Evolutionary conservation across 1,140 invertebrate species (phyloP).

Genomic region (Anoplophora glabripennis): DNA sequence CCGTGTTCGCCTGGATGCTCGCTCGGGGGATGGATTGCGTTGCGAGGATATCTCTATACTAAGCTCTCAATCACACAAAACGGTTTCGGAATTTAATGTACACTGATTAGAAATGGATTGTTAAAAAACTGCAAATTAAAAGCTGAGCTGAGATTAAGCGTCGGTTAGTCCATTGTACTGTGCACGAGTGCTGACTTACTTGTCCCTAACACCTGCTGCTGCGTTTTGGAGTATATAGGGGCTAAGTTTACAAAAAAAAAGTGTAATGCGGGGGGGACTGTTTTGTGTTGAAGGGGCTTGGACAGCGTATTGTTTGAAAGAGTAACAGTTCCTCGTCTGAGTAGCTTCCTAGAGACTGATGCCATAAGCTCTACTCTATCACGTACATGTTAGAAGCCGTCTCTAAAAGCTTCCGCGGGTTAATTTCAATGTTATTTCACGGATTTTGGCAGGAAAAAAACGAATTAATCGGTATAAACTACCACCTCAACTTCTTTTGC

Average conservation of each 20-base stretch:
- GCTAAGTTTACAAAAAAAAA: constrained; percentile 10
- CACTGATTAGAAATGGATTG: constrained; percentile 46
- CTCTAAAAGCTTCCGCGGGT: constrained; percentile 20
- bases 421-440: constrained; percentile 20
- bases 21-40: neutral
- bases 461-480: no score
- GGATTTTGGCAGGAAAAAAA: neutral
- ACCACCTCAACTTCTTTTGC: neutral
- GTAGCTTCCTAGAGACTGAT: constrained; percentile 9
- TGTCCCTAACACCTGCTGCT: constrained; percentile 36
- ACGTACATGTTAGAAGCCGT: constrained; percentile 21
- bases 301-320: neutral
- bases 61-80: constrained; percentile 46
- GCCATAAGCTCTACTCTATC: constrained; percentile 7
- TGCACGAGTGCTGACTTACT: constrained; percentile 49
- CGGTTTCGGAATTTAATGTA: constrained; percentile 39
- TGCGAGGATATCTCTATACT: constrained; percentile 29
- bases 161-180: constrained; percentile 50
- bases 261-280: constrained; percentile 6
- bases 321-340: neutral
- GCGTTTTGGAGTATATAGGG: constrained; percentile 21
- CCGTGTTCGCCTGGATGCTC: constrained; percentile 15
- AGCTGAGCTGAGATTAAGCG: constrained; percentile 51
- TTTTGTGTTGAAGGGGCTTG: constrained; percentile 3
- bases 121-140: constrained; percentile 49